Evolutionary conservation across 2,113 vertebrate species (phyloP).

Genomic region (Barbus barbus): DNA sequence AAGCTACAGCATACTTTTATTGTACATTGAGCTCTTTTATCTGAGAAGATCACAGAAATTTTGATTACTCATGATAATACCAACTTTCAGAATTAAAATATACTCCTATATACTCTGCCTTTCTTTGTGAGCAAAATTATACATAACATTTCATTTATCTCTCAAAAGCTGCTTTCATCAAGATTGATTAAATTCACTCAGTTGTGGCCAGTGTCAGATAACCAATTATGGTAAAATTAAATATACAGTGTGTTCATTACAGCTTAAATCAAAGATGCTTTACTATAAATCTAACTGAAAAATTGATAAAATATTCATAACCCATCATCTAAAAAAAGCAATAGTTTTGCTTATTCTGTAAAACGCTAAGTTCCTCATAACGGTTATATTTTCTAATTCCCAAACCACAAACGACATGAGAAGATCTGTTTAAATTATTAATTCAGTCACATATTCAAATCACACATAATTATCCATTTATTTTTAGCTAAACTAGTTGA

Average conservation of each 20-base stretch:
- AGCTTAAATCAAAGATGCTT: neutral
- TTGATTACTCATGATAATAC: neutral
- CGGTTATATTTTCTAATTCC: neutral
- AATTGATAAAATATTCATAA: neutral
- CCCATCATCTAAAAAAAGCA: neutral
- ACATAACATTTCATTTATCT: neutral
- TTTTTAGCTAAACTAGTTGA: neutral
- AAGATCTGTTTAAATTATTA: neutral
- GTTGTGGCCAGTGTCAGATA: neutral
- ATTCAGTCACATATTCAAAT: neutral
- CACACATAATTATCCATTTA: neutral
- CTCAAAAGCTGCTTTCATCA: neutral
- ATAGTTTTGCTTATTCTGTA: neutral
- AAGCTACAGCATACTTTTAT: no score
- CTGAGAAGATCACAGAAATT: neutral
- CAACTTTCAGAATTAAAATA: neutral
- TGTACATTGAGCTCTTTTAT: neutral
- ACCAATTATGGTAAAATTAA: neutral
- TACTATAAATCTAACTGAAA: neutral
- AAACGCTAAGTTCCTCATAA: neutral
- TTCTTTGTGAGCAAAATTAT: no score
- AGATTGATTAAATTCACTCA: neutral
- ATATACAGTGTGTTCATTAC: constrained; percentile 3
- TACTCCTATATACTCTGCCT: neutral
- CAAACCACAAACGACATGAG: neutral